Evolutionary conservation across 2,888 invertebrate species (phyloP), one percentile per base, ranked within the genome.

Genomic region (Laothoe populi): DNA sequence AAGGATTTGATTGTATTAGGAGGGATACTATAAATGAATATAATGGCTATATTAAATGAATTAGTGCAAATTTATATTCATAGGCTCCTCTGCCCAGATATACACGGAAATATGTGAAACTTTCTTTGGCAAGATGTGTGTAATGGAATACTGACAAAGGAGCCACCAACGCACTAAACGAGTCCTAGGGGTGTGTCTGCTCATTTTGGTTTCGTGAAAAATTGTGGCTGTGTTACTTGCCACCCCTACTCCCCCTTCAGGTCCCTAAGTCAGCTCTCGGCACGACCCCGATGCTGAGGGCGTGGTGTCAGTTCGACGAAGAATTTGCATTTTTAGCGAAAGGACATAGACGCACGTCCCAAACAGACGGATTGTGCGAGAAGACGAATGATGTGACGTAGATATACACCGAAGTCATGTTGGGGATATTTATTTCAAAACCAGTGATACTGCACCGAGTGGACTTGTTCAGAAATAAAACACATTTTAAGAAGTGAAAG

Each of bases 241-340:
- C 65, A 63, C 67, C 59, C 67, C 70, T 67, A 63, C 77, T 74
- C 73, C 71, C 75, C 72, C 74, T 81, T 81, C 78, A 74, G 74
- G 76, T 80, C 78, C 79, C 77, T 76, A 78, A 82, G 83, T 84
- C 82, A 84, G 81, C 78, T 77, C 67, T 69, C 72, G 73, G 67
- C 69, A 19, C 44, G 73, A 69, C 71, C 72, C 72, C 71, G 66
- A 75, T 73, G 71, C 75, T 74, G 82, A 80, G 83, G 90, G 90
- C 90, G 90, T 87, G 88, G 86, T 86, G 83, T 83, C 85, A 83
- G 82, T 86, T 84, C 83, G 82, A 82, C 79, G 76, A 74, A 75
- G 76, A 86, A 92, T 91, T 92, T 91, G 90, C 91, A 92, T 91
- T 87, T 91, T 91, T 87, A 89, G 90, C 87, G 88, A 85, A 87